Evolutionary conservation across 2,888 invertebrate genomes (phyloP).

Genomic region (Axea sp.): DNA sequence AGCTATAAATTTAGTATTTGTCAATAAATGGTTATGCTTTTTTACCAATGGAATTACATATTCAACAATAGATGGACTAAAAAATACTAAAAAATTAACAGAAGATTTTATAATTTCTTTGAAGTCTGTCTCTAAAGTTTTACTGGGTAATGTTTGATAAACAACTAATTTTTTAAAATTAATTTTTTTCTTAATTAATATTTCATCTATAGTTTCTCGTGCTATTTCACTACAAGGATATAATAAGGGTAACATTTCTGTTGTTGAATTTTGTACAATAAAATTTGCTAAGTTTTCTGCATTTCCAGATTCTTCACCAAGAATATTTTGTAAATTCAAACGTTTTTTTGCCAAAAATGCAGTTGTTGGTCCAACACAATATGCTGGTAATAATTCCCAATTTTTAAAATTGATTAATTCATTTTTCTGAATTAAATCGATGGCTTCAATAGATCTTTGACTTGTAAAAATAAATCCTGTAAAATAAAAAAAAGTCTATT

Average conservation of each 20-base stretch:
- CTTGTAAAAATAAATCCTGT: slow-evolving; percentile 76
- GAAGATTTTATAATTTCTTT: slow-evolving; percentile 56
- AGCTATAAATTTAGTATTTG: slow-evolving; percentile 70
- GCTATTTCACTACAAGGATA: slow-evolving; percentile 77
- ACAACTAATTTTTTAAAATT: slow-evolving; percentile 68
- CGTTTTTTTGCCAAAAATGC: slow-evolving; percentile 66
- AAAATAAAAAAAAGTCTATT: slow-evolving; percentile 37
- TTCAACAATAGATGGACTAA: slow-evolving; percentile 75
- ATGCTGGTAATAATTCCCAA: slow-evolving; percentile 71
- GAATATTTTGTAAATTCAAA: slow-evolving; percentile 68
- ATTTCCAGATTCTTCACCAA: slow-evolving; percentile 73
- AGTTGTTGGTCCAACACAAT: slow-evolving; percentile 75
- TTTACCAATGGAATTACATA: slow-evolving; percentile 65
- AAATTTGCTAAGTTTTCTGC: slow-evolving; percentile 72
- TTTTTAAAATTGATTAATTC: slow-evolving; percentile 57
- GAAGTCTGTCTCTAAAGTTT: slow-evolving; percentile 69
- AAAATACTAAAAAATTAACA: slow-evolving; percentile 72
- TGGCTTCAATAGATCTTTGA: slow-evolving; percentile 73
- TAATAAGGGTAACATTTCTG: slow-evolving; percentile 66
- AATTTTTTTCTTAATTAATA: slow-evolving; percentile 65
- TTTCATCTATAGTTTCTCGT: slow-evolving; percentile 70
- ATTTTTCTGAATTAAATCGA: slow-evolving; percentile 63
- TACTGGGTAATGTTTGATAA: slow-evolving; percentile 71
- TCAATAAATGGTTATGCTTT: slow-evolving; percentile 50
- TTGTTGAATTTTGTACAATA: slow-evolving; percentile 59